Percentiles rank a stretch among this genome's conserved stretches.
These are phyloP conservation scores for Gallinago nigripennis DNA, from an alignment of 2,797 vertebrate species.

Conservation along the genomic window DNA sequence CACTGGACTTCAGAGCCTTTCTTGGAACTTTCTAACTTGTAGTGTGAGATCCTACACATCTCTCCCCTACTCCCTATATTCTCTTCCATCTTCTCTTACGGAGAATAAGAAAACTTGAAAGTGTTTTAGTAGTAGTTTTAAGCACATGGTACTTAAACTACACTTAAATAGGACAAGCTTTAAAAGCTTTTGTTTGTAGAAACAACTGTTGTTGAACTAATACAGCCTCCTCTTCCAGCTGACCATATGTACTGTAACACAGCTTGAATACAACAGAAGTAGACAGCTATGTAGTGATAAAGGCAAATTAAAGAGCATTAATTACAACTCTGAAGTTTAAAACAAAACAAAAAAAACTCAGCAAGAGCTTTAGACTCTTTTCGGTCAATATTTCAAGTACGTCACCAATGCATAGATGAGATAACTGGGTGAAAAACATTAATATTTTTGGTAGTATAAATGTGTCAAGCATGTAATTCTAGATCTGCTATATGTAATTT, in stretches of 20 bases:
- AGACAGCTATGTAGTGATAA: not conserved
- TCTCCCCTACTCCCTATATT: not conserved
- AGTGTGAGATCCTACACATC: not conserved
- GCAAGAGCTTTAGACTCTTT: not conserved
- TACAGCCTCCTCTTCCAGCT: not conserved
- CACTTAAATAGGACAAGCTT: not conserved
- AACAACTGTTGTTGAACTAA: not conserved
- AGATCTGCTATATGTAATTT: not conserved
- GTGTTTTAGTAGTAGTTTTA: not conserved
- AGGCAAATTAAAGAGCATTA: not conserved
- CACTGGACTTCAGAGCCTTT: not conserved
- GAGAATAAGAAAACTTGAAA: not conserved
- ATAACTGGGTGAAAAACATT: not conserved
- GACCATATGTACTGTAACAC: not conserved
- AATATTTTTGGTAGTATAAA: not conserved
- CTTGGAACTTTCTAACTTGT: not conserved
- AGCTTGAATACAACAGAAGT: not conserved
- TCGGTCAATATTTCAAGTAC: not conserved
- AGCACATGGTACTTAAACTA: not conserved
- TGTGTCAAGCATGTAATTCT: not conserved
- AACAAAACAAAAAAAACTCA: not conserved
- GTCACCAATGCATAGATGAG: rapidly evolving
- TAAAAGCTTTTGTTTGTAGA: not conserved
- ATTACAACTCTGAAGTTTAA: not conserved
- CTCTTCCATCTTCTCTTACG: rapidly evolving